Evolutionary conservation across 2,113 vertebrate species (phyloP), one percentile per base, ranked within the genome.

Genomic region (Origma solitaria): DNA sequence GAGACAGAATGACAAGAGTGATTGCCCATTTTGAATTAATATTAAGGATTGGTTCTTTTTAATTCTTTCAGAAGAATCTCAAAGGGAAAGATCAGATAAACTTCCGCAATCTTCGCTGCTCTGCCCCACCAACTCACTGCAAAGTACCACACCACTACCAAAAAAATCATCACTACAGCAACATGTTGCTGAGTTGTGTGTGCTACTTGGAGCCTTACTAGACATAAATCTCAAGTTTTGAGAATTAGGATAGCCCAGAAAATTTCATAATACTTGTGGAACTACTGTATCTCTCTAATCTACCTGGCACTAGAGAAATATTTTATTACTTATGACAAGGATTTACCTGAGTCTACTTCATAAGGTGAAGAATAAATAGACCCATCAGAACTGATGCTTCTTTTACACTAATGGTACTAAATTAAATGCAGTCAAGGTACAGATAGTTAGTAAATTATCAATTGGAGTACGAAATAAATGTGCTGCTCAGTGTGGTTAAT

Each of bases 41-140:
- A 94, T 86, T 95, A 95, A 94, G 40, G 25, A 79, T 87, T 95
- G 21, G 57, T 47, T 95, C 56, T 93, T 96, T 97, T 72, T 78
- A 86, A 90, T 95, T 92, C 68, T 95, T 95, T 84, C 90, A 95
- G 89, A 93, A 77, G 62, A 91, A 82, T 97, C 92, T 97, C 91
- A 57, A 33, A 96, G 38, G 58, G 57, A 94, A 91, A 91, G 75
- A 82, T 82, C 79, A 84, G 92, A 95, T 33, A 84, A 93, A 4
- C 33, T 95, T 62, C 91, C 69, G 85, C 47, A 88, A 83, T 93
- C 92, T 95, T 96, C 73, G 85, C 58, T 93, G 62, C 42, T 91
- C 11, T 82, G 40, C 15, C n/a, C 40, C 17, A 56, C 3, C 68
- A 96, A 64, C 75, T 92, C 47, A 87, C 86, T 89, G 76, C 51